phyloP scores from a whole-genome alignment of 2,888 invertebrate genomes.

The Clistopyga incitator region DNA sequence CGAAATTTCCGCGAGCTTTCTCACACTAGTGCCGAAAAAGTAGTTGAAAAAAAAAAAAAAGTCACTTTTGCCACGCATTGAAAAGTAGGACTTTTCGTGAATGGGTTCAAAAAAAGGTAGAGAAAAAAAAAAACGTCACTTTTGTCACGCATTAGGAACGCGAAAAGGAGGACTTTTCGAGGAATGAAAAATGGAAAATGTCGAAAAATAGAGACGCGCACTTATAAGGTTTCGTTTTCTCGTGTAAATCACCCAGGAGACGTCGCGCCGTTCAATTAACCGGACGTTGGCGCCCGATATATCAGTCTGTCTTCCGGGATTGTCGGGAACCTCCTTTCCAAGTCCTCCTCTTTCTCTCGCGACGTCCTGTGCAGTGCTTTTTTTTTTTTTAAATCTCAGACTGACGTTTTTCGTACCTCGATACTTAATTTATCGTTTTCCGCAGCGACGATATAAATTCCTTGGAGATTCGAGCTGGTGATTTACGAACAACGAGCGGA shows the following conservation, averaged over 20 bases:
- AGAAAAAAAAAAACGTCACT: too few species aligned
- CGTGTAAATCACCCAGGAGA: constrained; percentile 57
- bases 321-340: constrained; percentile 15
- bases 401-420: not conserved
- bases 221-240: not conserved
- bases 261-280: constrained; percentile 72
- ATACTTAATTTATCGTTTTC: constrained; percentile 35
- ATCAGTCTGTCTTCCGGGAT: constrained; percentile 59
- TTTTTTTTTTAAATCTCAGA: too few species aligned
- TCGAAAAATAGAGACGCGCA: not conserved
- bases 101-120: too few species aligned
- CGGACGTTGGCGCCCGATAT: constrained; percentile 70
- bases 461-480: not conserved
- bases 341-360: not conserved
- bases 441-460: constrained; percentile 21
- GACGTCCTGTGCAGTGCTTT: not conserved
- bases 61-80: too few species aligned
- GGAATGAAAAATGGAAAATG: too few species aligned
- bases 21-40: too few species aligned
- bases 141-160: too few species aligned
- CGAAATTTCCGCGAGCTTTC: too few species aligned
- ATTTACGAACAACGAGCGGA: too few species aligned
- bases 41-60: too few species aligned
- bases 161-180: not conserved
- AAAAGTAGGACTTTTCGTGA: too few species aligned